Evolutionary conservation across 2,797 vertebrate genomes (phyloP), one percentile per base, ranked within the genome.

Genomic region (Micromesistius poutassou): DNA sequence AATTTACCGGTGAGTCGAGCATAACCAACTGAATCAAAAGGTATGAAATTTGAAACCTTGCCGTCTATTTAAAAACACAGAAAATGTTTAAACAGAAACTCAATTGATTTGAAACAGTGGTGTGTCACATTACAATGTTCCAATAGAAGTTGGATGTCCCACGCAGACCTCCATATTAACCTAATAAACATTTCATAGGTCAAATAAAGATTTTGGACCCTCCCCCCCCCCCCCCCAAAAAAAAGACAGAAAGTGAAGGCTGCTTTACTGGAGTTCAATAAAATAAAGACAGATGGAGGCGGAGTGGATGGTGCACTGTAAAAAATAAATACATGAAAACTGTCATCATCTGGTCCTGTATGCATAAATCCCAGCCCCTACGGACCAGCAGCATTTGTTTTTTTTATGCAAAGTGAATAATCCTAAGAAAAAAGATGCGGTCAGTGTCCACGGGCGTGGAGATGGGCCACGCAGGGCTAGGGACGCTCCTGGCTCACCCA

Each of bases 121-220:
- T 30, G 73, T 74, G n/a, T 42, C 35, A 46, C 36, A 46, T 46
- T 30, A 30, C 73, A n/a, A 42, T 42, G 25, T 30, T 74, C n/a
- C 8, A 74, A 74, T 30, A 46, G 22, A 46, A 42, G n/a, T 30
- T 25, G 38, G 10, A n/a, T 30, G 36, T 74, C 42, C 73, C 8
- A 30, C 13, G 25, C 38, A 62, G 25, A 42, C 38, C 38, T 25
- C 40, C 4, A 74, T 74, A 46, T 42, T 42, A 78, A 68, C 71
- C 76, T 82, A 76, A 75, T 36, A 38, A 71, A 71, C 55, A 72
- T 25, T 73, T 72, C 31, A 38, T 25, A 55, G 72, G 55, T 62
- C 50, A 55, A 55, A 55, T 55, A 55, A 55, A 55, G 50, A 55
- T 55, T 19, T 46, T 46, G 50, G 19, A 16, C 50, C 16, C 50